Base-by-base conservation (phyloP, 2,113 vertebrate species). In the Etia nguti region DNA sequence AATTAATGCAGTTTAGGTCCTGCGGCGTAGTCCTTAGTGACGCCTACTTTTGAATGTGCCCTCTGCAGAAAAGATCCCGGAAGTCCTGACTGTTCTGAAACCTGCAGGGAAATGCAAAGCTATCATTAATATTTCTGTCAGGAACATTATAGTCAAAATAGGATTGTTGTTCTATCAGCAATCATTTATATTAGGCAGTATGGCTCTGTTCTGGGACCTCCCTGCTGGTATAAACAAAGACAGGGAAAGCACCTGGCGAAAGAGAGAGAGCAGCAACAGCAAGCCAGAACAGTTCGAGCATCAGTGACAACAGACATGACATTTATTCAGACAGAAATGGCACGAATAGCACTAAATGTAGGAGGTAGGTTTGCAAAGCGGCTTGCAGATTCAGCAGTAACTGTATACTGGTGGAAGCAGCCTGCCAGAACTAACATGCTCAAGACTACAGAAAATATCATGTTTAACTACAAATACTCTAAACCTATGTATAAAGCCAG, bases 11-110 rank as follows among this genome's bases (percentile, higher is more conserved):
- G 65, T 86, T 80, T 20, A 85, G 56, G 83, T 90, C 79, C 80
- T 48, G 54, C 16, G 15, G 55, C 68, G 88, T 81, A 89, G 70
- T 94, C 90, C 84, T 93, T 84, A 79, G 46, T 41, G 83, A 92
- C 46, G 77, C 84, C 43, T 89, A 87, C 77, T 85, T 90, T 85
- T 31, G 56, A 90, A 55, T 54, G 70, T 4, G 8, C 22, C 48
- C 50, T 87, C 70, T 81, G 89, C 54, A 91, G 89, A 88, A 43
- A 81, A 79, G 50, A 68, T 52, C 77, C 50, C 80, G 77, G 81
- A 82, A 79, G 82, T 91, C 87, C 84, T 36, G 38, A 79, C 65
- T 83, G 50, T 79, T 68, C 82, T 7, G 50, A 86, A 70, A 82
- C 84, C 94, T 95, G 88, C 80, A 92, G 54, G 13, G 4, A 81